phyloP scores from a whole-genome alignment of 2,113 vertebrate species.

The Rhabdornis inornatus region DNA sequence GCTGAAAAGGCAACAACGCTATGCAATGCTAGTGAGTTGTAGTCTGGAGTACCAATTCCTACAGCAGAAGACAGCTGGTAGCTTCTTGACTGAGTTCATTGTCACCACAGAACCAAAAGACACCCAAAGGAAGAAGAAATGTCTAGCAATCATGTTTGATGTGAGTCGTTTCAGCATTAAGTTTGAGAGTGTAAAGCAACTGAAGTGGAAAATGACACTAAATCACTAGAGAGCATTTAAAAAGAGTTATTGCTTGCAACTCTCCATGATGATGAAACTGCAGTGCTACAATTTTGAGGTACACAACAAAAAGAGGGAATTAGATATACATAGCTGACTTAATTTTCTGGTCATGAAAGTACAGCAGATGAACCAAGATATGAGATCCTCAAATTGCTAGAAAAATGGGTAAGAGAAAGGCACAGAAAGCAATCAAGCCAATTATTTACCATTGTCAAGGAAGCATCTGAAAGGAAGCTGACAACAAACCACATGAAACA shows the following conservation, averaged over 20 bases:
- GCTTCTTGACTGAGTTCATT: neutral
- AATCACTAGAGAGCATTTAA: neutral
- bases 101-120: neutral
- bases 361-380: slow-evolving; percentile 13
- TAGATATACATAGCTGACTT: neutral
- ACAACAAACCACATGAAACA: slow-evolving; percentile 21
- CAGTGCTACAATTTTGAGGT: neutral
- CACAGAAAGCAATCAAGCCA: slow-evolving; percentile 13
- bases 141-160: neutral
- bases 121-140: neutral
- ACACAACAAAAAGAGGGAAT: neutral
- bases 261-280: neutral
- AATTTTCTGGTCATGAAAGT: neutral
- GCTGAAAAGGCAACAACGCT: neutral
- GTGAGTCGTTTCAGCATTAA: neutral
- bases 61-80: neutral
- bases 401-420: neutral
- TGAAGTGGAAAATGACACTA: slow-evolving; percentile 4
- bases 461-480: neutral
- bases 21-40: neutral
- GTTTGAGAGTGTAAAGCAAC: neutral
- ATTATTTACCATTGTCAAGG: slow-evolving; percentile 26
- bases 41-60: neutral
- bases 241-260: neutral
- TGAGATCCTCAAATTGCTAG: neutral